A percentile compares a stretch with the other conserved stretches of the same genome.
phyloP scores from a whole-genome alignment of 2,113 vertebrate genomes.

The Semnornis frantzii region DNA sequence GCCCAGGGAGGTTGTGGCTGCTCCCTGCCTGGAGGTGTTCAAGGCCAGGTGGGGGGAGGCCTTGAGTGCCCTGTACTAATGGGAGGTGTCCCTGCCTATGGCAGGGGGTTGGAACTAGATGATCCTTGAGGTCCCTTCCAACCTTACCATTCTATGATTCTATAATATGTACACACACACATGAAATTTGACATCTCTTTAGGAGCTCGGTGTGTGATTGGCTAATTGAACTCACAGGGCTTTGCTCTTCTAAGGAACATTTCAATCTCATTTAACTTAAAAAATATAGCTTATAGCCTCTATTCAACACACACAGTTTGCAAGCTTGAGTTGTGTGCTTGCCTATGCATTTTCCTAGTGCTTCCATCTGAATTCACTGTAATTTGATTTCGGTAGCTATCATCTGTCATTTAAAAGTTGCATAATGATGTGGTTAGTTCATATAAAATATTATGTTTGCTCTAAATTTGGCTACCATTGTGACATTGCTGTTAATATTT shows the following conservation, averaged over 20 bases:
- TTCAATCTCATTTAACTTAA: constrained; percentile 13
- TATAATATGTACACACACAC: neutral
- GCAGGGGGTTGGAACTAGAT: no score
- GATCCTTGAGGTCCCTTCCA: no score
- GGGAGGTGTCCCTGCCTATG: no score
- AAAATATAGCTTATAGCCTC: neutral
- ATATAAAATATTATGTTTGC: constrained; percentile 31
- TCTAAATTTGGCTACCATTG: neutral
- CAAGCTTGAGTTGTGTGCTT: neutral
- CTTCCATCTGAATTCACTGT: constrained; percentile 1
- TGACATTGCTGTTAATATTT: neutral
- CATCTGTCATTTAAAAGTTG: constrained; percentile 29
- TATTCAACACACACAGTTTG: neutral
- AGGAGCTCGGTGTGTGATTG: neutral
- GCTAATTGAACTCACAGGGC: neutral
- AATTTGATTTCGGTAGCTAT: constrained; percentile 35
- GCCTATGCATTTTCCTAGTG: constrained; percentile 1
- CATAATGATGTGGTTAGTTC: constrained; percentile 13
- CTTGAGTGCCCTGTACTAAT: no score
- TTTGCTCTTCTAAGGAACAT: neutral
- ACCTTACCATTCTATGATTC: no score
- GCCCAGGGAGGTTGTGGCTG: no score
- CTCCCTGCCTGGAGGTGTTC: no score
- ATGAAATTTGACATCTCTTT: neutral
- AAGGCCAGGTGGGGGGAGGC: no score